Percentiles rank a stretch among this genome's conserved stretches.
phyloP scores from a whole-genome alignment of 2,888 invertebrate genomes.

The Torymus tubicola region DNA sequence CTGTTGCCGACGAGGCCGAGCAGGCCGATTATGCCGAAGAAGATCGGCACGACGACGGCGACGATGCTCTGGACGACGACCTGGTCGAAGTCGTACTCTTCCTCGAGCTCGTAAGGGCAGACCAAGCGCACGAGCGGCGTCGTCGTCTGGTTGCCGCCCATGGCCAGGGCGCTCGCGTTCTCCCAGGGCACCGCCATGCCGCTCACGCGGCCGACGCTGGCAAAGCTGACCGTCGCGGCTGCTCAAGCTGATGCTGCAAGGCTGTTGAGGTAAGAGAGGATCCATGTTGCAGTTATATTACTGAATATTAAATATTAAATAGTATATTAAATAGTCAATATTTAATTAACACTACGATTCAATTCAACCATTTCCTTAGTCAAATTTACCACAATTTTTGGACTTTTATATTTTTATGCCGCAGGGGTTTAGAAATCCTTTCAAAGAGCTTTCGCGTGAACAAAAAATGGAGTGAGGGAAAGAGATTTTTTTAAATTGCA shows the following conservation, averaged over 20 bases:
- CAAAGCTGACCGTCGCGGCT: neutral
- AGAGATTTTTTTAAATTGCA: no score
- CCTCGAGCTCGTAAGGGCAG: conserved; percentile 51
- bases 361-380: no score
- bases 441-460: no score
- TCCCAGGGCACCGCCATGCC: conserved; percentile 33
- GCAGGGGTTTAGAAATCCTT: no score
- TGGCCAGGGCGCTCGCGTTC: conserved; percentile 9
- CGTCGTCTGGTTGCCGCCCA: conserved; percentile 24
- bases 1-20: conserved; percentile 94
- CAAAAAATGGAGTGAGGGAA: no score
- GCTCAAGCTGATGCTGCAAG: conserved; percentile 11
- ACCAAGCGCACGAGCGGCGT: conserved; percentile 35
- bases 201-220: no score
- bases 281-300: no score
- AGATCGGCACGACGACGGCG: conserved; percentile 85
- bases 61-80: conserved; percentile 80
- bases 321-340: no score
- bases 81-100: conserved; percentile 66
- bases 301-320: no score
- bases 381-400: no score
- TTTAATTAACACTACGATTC: no score
- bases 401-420: no score
- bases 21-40: conserved; percentile 91
- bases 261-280: neutral